Evolutionary conservation across 2,113 vertebrate genomes (phyloP), one percentile per base, ranked within the genome.

Genomic region (Passer domesticus): DNA sequence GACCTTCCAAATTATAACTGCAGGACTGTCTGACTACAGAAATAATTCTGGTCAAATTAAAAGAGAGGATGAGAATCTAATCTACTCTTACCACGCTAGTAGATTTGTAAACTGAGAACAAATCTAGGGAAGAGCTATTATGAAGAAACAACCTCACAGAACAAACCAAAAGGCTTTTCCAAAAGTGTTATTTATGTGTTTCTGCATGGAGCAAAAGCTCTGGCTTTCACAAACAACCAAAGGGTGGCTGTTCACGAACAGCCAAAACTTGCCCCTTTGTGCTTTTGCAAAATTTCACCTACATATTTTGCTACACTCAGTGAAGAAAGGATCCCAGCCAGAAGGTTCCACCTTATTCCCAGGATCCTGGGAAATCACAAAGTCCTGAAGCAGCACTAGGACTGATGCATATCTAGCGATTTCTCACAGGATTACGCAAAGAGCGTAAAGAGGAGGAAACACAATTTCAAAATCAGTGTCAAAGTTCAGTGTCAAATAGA

Each of bases 371-470:
- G 88, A 94, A 94, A 90, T 22, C 16, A 35, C 3, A 2, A 93
- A 74, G 44, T 81, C 85, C 83, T 20, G 12, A 63, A 90, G 88
- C 60, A 88, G 90, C 63, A 52, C 35, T 6, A 28, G 75, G 22
- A 74, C 60, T 64, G 88, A 94, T 90, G 56, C 15, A 3, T 93
- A 95, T 80, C 92, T 90, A 24, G 25, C 0, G 1, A 93, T 83
- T 94, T 90, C 88, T 93, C 93, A 92, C 60, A 22, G 18, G 76
- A 87, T 97, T 91, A 79, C 3, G 1, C 76, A 94, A 94, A 87
- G 85, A 69, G 47, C 0, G 0, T 20, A 5, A 59, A 43, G 76
- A 96, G 88, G 56, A 74, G 69, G 88, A 96, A 89, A 72, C 31
- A 5, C 1, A 0, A 78, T 92, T 95, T 88, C 90, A 72, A 37